Evolutionary conservation across 2,113 vertebrate genomes (phyloP).

Genomic region (Leptobrachium leishanense): DNA sequence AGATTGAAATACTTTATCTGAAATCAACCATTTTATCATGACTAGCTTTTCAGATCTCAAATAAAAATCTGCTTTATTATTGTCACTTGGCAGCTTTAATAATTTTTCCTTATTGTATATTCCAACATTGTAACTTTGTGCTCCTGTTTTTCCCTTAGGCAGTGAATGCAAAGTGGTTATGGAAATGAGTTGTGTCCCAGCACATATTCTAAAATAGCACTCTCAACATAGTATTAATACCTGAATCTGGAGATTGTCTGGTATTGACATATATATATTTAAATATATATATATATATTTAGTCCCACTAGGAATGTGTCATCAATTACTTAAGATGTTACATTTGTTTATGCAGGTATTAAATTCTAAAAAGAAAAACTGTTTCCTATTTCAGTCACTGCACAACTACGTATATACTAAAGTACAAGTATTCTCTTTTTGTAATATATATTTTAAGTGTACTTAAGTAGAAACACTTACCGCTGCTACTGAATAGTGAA

Average conservation of each 20-base stretch:
- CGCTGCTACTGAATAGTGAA: no score
- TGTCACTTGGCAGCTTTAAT: slow-evolving; percentile 47
- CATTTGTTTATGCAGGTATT: no score
- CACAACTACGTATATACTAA: no score
- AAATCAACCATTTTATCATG: slow-evolving; percentile 43
- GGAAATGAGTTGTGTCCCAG: slow-evolving; percentile 44
- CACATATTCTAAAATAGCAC: slow-evolving; percentile 45
- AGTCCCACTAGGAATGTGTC: not conserved
- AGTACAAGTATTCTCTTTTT: no score
- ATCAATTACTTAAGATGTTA: not conserved
- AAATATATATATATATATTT: slow-evolving; percentile 8
- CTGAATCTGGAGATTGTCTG: not conserved
- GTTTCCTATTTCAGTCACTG: no score
- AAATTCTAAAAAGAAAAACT: no score
- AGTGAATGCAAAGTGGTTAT: slow-evolving; percentile 46
- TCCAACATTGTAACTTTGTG: slow-evolving; percentile 46
- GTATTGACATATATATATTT: slow-evolving; percentile 1
- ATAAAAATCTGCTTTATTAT: slow-evolving; percentile 47
- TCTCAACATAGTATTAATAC: slow-evolving; percentile 23
- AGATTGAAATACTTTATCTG: slow-evolving; percentile 41
- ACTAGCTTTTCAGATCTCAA: slow-evolving; percentile 41
- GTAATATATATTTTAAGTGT: no score
- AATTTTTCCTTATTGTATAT: slow-evolving; percentile 47
- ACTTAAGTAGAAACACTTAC: no score
- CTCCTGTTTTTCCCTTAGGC: slow-evolving; percentile 43